Conservation (phyloP, 2,797 vertebrate species). For the Mus spretus region DNA sequence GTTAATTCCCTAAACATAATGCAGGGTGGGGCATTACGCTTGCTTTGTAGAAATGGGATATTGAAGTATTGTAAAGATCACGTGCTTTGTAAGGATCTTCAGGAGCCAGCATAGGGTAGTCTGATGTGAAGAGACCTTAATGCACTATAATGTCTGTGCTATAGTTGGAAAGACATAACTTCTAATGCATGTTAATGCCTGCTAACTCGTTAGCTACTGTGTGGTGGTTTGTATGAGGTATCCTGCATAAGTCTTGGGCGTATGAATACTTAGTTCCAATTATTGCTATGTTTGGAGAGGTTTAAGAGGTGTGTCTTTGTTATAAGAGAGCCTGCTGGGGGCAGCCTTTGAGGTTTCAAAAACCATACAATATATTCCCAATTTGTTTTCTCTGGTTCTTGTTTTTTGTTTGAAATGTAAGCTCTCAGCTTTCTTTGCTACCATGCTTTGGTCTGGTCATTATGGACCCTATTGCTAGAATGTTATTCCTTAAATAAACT, state of each 20-base stretch:
- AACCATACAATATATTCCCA: not conserved
- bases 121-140: not conserved
- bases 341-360: not conserved
- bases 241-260: not conserved
- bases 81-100: not conserved
- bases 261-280: not conserved
- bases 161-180: not conserved
- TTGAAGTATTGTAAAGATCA: not conserved
- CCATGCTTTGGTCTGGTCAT: not conserved
- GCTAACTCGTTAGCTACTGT: not conserved
- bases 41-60: conserved; percentile 38
- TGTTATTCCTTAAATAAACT: not conserved
- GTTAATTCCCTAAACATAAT: not conserved
- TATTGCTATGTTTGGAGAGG: not conserved
- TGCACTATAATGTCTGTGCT: not conserved
- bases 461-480: not conserved
- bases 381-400: not conserved
- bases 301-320: not conserved
- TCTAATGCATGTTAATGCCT: not conserved
- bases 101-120: not conserved
- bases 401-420: not conserved
- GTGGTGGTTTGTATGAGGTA: not conserved
- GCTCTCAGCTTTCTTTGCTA: not conserved
- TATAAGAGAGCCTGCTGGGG: not conserved
- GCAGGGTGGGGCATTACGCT: not conserved